A percentile compares a stretch with the other conserved stretches of the same genome.
Conservation (phyloP, 2,888 invertebrate species). For the Steinernema hermaphroditum region DNA sequence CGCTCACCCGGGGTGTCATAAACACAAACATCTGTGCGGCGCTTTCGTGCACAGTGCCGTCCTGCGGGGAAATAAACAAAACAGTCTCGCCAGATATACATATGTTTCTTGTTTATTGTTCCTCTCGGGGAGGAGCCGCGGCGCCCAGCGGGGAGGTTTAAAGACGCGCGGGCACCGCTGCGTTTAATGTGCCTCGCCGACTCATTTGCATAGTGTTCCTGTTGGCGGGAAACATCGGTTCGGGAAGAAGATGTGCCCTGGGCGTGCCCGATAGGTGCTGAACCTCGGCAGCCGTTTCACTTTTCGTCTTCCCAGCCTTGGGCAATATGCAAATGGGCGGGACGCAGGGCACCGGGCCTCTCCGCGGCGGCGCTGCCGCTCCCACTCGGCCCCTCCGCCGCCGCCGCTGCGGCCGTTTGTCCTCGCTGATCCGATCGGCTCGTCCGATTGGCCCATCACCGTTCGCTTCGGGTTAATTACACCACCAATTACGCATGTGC, state of each 20-base stretch:
- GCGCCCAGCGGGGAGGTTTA: neutral
- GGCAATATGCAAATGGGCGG: slow-evolving; percentile 16
- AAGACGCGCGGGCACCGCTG: neutral
- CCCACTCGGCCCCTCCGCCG: neutral
- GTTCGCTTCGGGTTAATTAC: neutral
- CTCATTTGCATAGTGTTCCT: slow-evolving; percentile 14
- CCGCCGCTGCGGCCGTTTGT: neutral
- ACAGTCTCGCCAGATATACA: slow-evolving; percentile 15
- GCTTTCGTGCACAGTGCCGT: neutral
- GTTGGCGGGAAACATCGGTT: neutral
- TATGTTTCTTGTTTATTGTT: slow-evolving; percentile 17
- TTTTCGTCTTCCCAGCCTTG: neutral
- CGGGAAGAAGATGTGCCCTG: neutral
- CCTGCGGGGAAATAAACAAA: slow-evolving; percentile 6
- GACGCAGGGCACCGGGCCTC: neutral
- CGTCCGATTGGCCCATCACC: neutral
- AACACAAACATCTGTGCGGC: slow-evolving; percentile 25
- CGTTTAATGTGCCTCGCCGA: slow-evolving; percentile 4
- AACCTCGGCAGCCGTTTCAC: neutral
- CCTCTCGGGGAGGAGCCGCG: neutral
- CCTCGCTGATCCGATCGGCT: neutral
- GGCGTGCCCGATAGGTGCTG: slow-evolving; percentile 18
- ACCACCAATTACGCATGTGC: too few species aligned
- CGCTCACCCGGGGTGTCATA: slow-evolving; percentile 9
- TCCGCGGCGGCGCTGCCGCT: slow-evolving; percentile 2